A percentile compares a stretch with the other conserved stretches of the same genome.
These are phyloP conservation scores for Drosophila mimica DNA, from an alignment of 2,888 invertebrate species.

Conservation along the genomic window DNA sequence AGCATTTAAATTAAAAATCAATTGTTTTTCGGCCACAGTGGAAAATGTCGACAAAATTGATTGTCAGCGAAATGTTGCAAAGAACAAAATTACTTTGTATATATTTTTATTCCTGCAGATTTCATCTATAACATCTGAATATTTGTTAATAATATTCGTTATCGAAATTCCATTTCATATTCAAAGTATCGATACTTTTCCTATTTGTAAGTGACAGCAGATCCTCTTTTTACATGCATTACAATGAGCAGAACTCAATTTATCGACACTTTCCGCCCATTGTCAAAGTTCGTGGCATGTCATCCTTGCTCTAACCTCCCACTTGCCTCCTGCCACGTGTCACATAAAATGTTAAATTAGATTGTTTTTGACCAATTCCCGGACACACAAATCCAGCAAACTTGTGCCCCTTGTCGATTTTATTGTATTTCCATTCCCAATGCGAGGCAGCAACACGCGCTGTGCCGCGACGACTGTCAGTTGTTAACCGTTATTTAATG, in stretches of 20 bases:
- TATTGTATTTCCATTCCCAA: conserved; percentile 13
- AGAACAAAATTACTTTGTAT: not conserved
- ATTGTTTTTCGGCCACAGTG: conserved; percentile 50
- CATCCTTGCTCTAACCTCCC: not conserved
- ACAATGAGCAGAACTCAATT: not conserved
- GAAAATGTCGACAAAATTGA: not conserved
- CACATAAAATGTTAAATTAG: conserved; percentile 76
- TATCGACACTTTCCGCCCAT: conserved; percentile 11
- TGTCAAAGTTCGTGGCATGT: not conserved
- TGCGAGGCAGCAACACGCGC: not conserved
- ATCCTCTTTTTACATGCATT: not conserved
- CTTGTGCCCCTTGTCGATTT: conserved; percentile 29
- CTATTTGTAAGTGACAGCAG: too few relatives aligned
- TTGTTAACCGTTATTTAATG: conserved; percentile 81
- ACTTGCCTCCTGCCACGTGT: conserved; percentile 38
- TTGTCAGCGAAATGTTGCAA: not conserved
- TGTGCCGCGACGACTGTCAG: conserved; percentile 47
- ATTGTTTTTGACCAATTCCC: conserved; percentile 69
- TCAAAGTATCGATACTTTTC: not conserved
- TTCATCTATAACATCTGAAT: not conserved
- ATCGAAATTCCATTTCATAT: not conserved
- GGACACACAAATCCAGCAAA: conserved; percentile 36
- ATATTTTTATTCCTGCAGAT: not conserved
- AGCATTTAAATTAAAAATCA: conserved; percentile 79
- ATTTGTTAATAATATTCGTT: too few relatives aligned